Base-by-base conservation (phyloP, 2,113 vertebrate genomes). In the Pelecanus crispus region DNA sequence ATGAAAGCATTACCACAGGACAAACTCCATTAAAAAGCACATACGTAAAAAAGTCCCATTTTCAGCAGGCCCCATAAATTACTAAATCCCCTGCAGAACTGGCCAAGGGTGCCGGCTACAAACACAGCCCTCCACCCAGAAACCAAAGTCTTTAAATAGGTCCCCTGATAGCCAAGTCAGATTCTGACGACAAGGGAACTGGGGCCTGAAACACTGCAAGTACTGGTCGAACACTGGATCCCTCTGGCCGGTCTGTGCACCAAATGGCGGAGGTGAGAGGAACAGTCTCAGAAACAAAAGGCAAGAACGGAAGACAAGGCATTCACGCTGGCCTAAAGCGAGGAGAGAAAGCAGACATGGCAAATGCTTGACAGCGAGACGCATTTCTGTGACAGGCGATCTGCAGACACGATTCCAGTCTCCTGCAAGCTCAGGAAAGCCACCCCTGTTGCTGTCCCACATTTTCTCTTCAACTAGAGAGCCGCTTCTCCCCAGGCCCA, bases 291-390 rank as follows among this genome's bases (percentile, higher is more conserved):
- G 50, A 4, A 13, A 44, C 28, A 45, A 32, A 44, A 67, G 36
- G 56, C 21, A 26, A 17, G 24, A 17, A 29, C 1, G 4, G 15
- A 24, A 6, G 24, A 12, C 3, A 2, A 42, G 40, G n/a, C 1
- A 2, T 1, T 50, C 17, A 5, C 4, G 1, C 4, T 4, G 11
- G 32, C 19, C 9, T 5, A 22, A 22, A 0, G 4, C 0, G 3
- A 11, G 31, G 15, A 34, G 29, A 31, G 14, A 61, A 15, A 17
- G 50, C 32, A 55, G 55, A 7, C 36, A 4, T 1, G 5, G 55
- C 2, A 21, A 40, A 29, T 17, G 67, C 38, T 18, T 32, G 40
- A 16, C 52, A 26, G 52, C 16, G 36, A 62, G 68, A 52, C 2
- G 3, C 10, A 0, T 2, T 53, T 24, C 17, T 8, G 11, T 6